Base-by-base conservation (phyloP, 2,888 invertebrate genomes). In the Mythimna albipuncta region DNA sequence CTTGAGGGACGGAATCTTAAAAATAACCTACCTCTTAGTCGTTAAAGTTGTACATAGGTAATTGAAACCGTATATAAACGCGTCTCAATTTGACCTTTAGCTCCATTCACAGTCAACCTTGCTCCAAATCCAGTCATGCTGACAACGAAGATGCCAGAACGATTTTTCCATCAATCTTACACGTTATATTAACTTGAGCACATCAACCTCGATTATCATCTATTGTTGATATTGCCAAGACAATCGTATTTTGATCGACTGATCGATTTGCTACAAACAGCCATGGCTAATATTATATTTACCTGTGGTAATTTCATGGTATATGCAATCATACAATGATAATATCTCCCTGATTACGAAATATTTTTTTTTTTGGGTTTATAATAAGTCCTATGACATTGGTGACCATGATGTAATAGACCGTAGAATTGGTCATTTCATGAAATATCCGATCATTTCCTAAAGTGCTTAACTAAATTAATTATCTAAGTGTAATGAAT, bases 281-380 rank as follows among this genome's bases (percentile, higher is more conserved):
- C n/a, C 50, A 52, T 52, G 50, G n/a, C 7, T 2, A 52, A 9
- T 19, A 52, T 52, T 52, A 52, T n/a, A n/a, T 52, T 6, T n/a
- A 52, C n/a, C 13, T 9, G 9, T 52, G n/a, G n/a, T 52, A 1
- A 50, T 50, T 19, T 47, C 44, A 47, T 47, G 6, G 13, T 52
- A 9, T 52, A n/a, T 52, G n/a, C 57, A 57, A 73, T 21, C 2
- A 50, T 16, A 21, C 11, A 44, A 58, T 62, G 62, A 75, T 75
- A 44, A 13, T 32, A 65, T 58, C 59, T 50, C 35, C 11, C 47
- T 64, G 44, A 47, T 79, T 50, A 44, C 10, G 3, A 41, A 55
- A 50, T 67, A 50, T 19, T 1, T 32, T n/a, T 52, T 50, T 6
- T n/a, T 52, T n/a, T 47, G 21, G 10, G 11, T 59, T n/a, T 44